Evolutionary conservation across 2,797 vertebrate genomes (phyloP), one percentile per base, ranked within the genome.

Genomic region (Cynodonichthys magdalenae): DNA sequence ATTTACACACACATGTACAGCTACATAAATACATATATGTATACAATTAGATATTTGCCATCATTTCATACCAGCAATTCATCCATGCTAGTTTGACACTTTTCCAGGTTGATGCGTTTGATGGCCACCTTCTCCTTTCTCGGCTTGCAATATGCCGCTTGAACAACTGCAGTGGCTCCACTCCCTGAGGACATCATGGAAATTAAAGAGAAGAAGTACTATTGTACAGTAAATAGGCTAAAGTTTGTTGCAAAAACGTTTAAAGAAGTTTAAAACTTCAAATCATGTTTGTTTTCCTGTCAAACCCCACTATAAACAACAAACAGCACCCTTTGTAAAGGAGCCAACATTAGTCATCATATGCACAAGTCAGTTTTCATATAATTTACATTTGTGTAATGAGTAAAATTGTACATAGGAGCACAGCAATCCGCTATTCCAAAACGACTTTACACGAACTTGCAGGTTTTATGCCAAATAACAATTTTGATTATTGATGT

Each of bases 51-150:
- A 27, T 47, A 47, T 49, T 15, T 12, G 8, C 12, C 6, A n/a
- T 8, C 5, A 50, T 41, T 63, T 53, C 87, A 81, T 90, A 99
- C 97, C 97, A 98, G 87, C 51, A 99, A 96, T 69, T 99, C 98
- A 60, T 99, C 97, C 97, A 99, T 99, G 93, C 97, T 99, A 0
- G 98, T 99, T 77, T 99, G 98, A 92, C 98, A 99, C 84, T 99
- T 99, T 83, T 99, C 98, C 57, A 99, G 93, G 78, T 99, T 99
- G 88, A 99, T 99, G 73, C 98, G 93, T 88, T 99, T 99, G 83
- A 99, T 98, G 2, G 98, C 97, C 88, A 99, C 97, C 85, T 95
- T 97, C 89, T 99, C 97, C 87, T 98, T 99, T 82, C 96, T 95
- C 0, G 97, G 97, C 54, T 79, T 73, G 58, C 97, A 99, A 79